Evolutionary conservation across 92 coral and sea anemone species (phyloP), one percentile per base, ranked within the genome.

Genomic region (Parazoanthus darwini): DNA sequence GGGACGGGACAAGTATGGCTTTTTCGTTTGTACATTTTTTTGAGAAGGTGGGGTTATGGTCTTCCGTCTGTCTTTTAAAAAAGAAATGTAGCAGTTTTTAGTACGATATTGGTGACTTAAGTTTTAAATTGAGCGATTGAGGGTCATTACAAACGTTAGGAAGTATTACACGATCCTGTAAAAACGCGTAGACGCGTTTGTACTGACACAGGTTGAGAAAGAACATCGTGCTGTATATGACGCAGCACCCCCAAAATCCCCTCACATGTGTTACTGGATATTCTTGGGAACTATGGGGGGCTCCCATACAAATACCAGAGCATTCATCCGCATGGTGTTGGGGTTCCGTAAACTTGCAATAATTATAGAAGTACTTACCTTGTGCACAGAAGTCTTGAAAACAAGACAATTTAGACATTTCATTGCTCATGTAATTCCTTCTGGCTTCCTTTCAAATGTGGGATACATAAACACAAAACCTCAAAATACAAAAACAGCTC

Each of bases 211-310:
- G 56, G 56, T 50, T 3, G 56, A 50, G 14, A 50, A 50, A 50
- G 56, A 50, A 50, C 6, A 29, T 29, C 84, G 23, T 63, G 88
- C 77, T 37, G 35, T n/a, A 29, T 72, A 42, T 72, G 77, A 72
- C 38, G 42, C 77, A 72, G 37, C 42, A 84, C 39, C 73, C 44
- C 65, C 72, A 85, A 71, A 86, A 54, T 73, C 50, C 89, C 89
- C 85, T 78, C 85, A 86, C 89, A 77, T 86, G 89, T 86, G 85
- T 86, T 86, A 86, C 89, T 86, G 73, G 83, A 86, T 86, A 77
- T 86, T 86, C 89, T 86, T 77, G 63, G 82, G 89, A 50, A 85
- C 89, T 77, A 86, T 86, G 89, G 85, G 89, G 70, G 89, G 89
- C 89, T 75, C 85, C 85, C 84, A 86, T 86, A 58, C 89, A 86